Evolutionary conservation across 2,113 vertebrate species (phyloP).

Genomic region (Bostrychus sinensis): DNA sequence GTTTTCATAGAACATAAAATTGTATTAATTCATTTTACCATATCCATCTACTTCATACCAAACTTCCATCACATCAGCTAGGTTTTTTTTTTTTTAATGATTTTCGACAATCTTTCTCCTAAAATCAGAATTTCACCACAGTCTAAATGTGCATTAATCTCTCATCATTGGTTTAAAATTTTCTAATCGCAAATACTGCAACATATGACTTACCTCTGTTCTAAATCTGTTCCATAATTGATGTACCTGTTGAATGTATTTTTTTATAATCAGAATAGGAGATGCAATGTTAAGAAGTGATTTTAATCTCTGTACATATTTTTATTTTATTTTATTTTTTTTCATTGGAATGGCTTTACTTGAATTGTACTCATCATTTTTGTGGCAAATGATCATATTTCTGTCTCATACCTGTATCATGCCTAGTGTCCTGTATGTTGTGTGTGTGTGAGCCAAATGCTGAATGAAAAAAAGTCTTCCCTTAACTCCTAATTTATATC

Average conservation of each 20-base stretch:
- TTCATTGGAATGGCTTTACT: slow-evolving; percentile 56
- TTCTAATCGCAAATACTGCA: slow-evolving; percentile 23
- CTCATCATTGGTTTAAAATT: neutral
- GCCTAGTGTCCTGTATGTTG: too few species aligned
- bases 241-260: slow-evolving; percentile 76
- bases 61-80: too few species aligned
- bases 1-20: too few species aligned
- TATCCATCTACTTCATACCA: too few species aligned
- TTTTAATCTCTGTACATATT: slow-evolving; percentile 45
- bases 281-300: slow-evolving; percentile 49
- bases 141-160: slow-evolving; percentile 16
- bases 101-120: too few species aligned
- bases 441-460: slow-evolving; percentile 14
- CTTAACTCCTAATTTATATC: neutral
- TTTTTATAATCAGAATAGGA: slow-evolving; percentile 63
- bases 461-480: slow-evolving; percentile 23
- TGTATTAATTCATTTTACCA: too few species aligned
- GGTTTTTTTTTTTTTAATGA: too few species aligned
- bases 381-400: slow-evolving; percentile 13
- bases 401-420: too few species aligned
- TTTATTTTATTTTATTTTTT: slow-evolving; percentile 12
- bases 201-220: slow-evolving; percentile 53
- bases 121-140: slow-evolving; percentile 3
- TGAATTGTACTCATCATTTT: slow-evolving; percentile 47
- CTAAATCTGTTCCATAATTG: slow-evolving; percentile 46